Conservation (phyloP, 2,888 invertebrate species). For the Tholera decimalis region DNA sequence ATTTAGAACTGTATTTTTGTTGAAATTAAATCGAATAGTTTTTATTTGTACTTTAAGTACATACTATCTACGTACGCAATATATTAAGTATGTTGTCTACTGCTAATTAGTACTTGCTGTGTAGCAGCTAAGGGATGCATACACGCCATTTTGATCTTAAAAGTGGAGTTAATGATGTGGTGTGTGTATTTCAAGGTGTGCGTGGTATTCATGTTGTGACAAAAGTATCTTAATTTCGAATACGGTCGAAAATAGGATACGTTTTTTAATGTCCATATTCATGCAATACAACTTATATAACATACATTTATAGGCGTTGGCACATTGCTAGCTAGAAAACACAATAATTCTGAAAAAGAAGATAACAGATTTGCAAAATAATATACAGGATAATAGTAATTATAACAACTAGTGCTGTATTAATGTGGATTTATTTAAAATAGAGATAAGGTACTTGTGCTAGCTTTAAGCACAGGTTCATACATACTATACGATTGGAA, state of each 20-base stretch:
- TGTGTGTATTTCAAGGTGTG: background rate
- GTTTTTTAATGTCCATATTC: constrained; percentile 9
- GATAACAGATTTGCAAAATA: constrained; percentile 6
- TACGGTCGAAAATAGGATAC: background rate
- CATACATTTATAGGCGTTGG: constrained; percentile 31
- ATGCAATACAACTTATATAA: constrained; percentile 37
- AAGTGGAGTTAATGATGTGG: background rate
- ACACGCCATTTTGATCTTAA: constrained; percentile 9
- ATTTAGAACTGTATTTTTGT: background rate
- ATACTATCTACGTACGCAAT: background rate
- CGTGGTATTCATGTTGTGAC: background rate
- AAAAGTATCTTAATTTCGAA: background rate
- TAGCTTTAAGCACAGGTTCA: background rate
- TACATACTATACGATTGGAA: constrained; percentile 3
- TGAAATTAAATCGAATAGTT: background rate
- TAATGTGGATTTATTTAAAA: background rate
- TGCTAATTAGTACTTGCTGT: background rate
- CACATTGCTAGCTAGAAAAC: constrained; percentile 59
- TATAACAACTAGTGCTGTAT: constrained; percentile 5
- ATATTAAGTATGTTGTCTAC: background rate
- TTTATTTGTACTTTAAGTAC: too few species aligned
- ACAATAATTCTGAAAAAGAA: background rate
- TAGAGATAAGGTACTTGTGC: background rate
- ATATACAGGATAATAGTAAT: background rate
- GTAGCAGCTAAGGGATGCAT: background rate